phyloP scores from a whole-genome alignment of 2,797 vertebrate species.

The Melanotaenia boesemani region DNA sequence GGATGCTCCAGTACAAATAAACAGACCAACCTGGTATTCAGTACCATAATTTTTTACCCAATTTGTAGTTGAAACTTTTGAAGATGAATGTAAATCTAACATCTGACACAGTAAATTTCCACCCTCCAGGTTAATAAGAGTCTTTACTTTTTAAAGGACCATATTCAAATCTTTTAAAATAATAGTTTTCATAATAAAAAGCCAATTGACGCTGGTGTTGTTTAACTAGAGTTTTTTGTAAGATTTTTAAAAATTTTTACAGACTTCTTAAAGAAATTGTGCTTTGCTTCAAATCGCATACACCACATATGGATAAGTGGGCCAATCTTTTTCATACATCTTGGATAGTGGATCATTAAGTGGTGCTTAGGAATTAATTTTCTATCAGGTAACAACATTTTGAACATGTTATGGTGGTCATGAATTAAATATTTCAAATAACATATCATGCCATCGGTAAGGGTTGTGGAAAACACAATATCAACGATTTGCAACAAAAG shows the following conservation, averaged over 20 bases:
- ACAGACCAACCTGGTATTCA: constrained; percentile 18
- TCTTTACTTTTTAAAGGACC: constrained; percentile 15
- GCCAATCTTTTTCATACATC: constrained; percentile 18
- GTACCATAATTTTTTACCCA: constrained; percentile 16
- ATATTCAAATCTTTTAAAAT: constrained; percentile 30
- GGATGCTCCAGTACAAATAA: constrained; percentile 13
- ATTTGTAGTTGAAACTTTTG: constrained; percentile 35
- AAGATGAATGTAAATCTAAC: too few relatives aligned
- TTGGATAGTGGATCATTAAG: constrained; percentile 38
- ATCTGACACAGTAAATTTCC: too few relatives aligned
- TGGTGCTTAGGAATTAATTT: too few relatives aligned
- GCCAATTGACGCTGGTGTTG: constrained; percentile 33
- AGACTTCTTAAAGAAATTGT: constrained; percentile 22
- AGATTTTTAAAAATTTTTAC: constrained; percentile 48
- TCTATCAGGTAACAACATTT: neutral
- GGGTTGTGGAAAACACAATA: too few relatives aligned
- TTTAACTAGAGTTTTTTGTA: constrained; percentile 36
- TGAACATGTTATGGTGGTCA: constrained; percentile 35
- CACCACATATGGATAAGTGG: constrained; percentile 46
- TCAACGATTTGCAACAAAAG: too few relatives aligned
- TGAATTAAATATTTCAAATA: constrained; percentile 6
- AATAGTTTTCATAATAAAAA: constrained; percentile 13
- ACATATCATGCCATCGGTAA: too few relatives aligned
- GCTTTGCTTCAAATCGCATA: constrained; percentile 26
- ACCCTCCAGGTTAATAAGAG: too few relatives aligned